Percentiles rank a stretch among this genome's conserved stretches.
These are phyloP conservation scores for Odontamblyopus lacepedii DNA, from an alignment of 2,797 vertebrate genomes.

Conservation along the genomic window DNA sequence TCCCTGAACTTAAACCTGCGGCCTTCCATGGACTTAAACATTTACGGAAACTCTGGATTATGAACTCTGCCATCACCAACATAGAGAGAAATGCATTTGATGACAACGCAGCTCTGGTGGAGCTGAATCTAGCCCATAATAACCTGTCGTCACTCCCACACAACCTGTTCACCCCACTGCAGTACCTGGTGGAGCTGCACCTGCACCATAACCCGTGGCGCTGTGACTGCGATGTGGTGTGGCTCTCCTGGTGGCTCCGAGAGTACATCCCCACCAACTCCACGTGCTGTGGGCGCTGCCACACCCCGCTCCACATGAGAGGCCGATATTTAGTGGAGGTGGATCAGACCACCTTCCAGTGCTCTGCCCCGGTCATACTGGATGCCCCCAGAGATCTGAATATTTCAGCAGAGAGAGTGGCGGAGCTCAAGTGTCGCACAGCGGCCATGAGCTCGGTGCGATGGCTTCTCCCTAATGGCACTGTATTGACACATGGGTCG, in stretches of 20 bases:
- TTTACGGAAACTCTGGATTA: slow-evolving; percentile 96
- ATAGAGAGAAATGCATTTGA: slow-evolving; percentile 98
- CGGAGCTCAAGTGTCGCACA: slow-evolving; percentile 92
- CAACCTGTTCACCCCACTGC: slow-evolving; percentile 92
- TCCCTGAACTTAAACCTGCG: slow-evolving; percentile 89
- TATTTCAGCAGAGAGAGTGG: slow-evolving; percentile 93
- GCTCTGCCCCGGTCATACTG: slow-evolving; percentile 94
- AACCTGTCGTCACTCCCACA: slow-evolving; percentile 95
- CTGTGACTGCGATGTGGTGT: slow-evolving; percentile 95
- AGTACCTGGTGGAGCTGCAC: slow-evolving; percentile 94
- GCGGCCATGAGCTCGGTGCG: slow-evolving; percentile 94
- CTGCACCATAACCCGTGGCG: slow-evolving; percentile 98
- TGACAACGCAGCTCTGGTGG: slow-evolving; percentile 91
- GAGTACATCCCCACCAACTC: slow-evolving; percentile 98
- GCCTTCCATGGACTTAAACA: slow-evolving; percentile 91
- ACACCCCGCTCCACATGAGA: slow-evolving; percentile 88
- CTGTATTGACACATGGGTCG: slow-evolving; percentile 92
- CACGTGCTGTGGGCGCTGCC: slow-evolving; percentile 96
- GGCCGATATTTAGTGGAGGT: slow-evolving; percentile 94
- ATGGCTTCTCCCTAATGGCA: slow-evolving; percentile 94
- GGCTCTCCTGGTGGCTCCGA: slow-evolving; percentile 95
- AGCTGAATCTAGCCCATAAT: slow-evolving; percentile 98
- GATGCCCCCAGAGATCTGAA: slow-evolving; percentile 93
- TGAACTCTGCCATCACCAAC: slow-evolving; percentile 92
- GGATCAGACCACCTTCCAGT: slow-evolving; percentile 92